These are phyloP conservation scores for Sandelia bainsii DNA, from an alignment of 2,797 vertebrate species.

Conservation along the genomic window DNA sequence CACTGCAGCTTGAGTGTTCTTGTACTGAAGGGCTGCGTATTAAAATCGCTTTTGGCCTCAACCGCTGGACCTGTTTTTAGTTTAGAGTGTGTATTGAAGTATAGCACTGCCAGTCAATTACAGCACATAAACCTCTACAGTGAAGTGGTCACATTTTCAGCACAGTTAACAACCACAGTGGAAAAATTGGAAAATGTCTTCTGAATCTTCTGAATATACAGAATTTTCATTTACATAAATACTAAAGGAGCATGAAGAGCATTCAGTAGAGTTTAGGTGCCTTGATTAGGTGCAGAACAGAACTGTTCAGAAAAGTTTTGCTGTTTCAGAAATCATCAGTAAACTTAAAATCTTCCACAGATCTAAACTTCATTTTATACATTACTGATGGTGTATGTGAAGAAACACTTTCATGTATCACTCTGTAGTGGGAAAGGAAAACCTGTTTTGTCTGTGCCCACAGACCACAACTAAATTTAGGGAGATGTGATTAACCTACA, in stretches of 20 bases:
- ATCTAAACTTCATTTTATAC: neutral
- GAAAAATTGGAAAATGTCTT: neutral
- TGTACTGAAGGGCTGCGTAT: slow-evolving; percentile 12
- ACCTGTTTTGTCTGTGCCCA: neutral
- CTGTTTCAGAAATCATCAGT: neutral
- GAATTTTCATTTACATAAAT: neutral
- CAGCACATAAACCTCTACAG: neutral
- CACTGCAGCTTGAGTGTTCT: slow-evolving; percentile 47
- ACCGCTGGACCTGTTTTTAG: neutral
- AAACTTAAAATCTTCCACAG: neutral
- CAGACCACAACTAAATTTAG: neutral
- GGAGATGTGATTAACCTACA: slow-evolving; percentile 18
- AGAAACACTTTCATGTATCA: slow-evolving; percentile 22
- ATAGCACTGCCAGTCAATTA: neutral
- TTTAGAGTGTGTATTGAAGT: slow-evolving; percentile 5
- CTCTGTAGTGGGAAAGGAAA: neutral
- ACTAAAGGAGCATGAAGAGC: neutral
- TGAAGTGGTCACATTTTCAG: slow-evolving; percentile 11
- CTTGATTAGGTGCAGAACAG: neutral
- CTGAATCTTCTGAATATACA: neutral
- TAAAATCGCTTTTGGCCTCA: slow-evolving; percentile 29
- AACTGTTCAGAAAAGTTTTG: neutral
- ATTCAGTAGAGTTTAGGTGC: neutral
- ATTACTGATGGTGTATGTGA: neutral
- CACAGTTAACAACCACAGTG: neutral